Conservation (phyloP, 1,140 invertebrate genomes). For the Brevipalpus yothersi region DNA sequence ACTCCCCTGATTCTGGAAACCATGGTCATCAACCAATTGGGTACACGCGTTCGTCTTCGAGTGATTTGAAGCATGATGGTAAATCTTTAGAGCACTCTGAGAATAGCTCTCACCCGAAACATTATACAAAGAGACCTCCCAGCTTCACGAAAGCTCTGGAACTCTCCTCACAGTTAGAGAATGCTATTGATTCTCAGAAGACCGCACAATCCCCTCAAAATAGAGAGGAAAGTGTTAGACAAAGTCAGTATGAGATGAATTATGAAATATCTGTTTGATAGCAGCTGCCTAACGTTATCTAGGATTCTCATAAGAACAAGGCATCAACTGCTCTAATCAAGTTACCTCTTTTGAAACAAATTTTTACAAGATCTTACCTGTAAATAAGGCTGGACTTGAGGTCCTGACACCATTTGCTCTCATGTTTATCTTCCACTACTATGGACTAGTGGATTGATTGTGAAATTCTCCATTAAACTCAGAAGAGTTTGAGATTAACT, state of each 20-base stretch:
- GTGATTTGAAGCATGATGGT: conserved; percentile 5
- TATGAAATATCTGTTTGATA: conserved; percentile 66
- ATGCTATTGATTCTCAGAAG: conserved; percentile 3
- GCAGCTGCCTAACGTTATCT: neutral
- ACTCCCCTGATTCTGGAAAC: conserved; percentile 5
- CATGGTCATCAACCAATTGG: neutral
- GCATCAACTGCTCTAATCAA: neutral
- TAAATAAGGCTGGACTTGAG: neutral
- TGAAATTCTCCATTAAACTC: too few species aligned
- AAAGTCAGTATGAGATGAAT: conserved; percentile 78
- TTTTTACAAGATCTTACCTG: neutral
- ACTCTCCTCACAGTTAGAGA: conserved; percentile 39
- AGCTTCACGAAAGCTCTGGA: conserved; percentile 73
- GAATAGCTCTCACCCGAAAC: conserved; percentile 9
- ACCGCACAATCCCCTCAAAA: conserved; percentile 10
- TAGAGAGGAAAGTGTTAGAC: conserved; percentile 34
- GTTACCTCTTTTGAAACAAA: neutral
- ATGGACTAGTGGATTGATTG: too few species aligned
- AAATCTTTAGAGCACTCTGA: conserved; percentile 9
- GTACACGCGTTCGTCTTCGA: neutral
- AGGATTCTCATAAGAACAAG: neutral
- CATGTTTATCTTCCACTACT: neutral
- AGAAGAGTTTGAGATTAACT: too few species aligned
- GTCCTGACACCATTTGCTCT: neutral
- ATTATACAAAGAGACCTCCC: conserved; percentile 36